Evolutionary conservation across 2,888 invertebrate genomes (phyloP).

Genomic region (Caenorhabditis sp.): DNA sequence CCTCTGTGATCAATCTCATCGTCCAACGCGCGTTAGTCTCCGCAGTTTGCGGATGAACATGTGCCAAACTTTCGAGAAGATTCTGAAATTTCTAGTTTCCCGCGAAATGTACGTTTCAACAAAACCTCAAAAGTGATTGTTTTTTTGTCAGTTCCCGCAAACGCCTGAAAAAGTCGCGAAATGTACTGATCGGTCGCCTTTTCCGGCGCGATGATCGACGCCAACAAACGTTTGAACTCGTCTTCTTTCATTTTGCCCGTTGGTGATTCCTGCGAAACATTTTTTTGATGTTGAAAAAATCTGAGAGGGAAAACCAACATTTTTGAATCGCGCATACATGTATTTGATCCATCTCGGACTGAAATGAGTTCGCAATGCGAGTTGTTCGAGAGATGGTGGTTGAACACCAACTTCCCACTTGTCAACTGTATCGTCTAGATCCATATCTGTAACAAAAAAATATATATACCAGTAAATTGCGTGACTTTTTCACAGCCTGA

Average conservation of each 20-base stretch:
- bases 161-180: conserved; percentile 40
- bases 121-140: conserved; percentile 58
- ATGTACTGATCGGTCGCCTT: conserved; percentile 55
- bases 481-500: not conserved
- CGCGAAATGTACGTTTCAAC: too few species aligned
- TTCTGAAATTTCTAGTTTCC: conserved; percentile 27
- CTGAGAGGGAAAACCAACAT: conserved; percentile 23
- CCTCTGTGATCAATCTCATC: conserved; percentile 60
- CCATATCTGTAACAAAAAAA: conserved; percentile 41
- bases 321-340: conserved; percentile 64
- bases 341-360: conserved; percentile 63
- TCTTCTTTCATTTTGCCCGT: conserved; percentile 62
- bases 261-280: conserved; percentile 62
- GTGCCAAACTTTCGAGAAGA: conserved; percentile 42
- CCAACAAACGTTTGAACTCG: conserved; percentile 49
- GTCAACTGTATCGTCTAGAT: conserved; percentile 50
- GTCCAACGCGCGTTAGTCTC: conserved; percentile 64
- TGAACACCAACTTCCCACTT: conserved; percentile 54
- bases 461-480: not conserved
- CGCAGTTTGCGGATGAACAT: conserved; percentile 47
- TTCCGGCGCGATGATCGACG: conserved; percentile 48
- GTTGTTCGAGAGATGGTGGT: conserved; percentile 42
- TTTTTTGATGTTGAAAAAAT: too few species aligned
- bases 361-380: conserved; percentile 39
- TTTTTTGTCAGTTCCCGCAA: conserved; percentile 43